phyloP scores from a whole-genome alignment of 2,888 invertebrate genomes.

The Copidosoma aretas region DNA sequence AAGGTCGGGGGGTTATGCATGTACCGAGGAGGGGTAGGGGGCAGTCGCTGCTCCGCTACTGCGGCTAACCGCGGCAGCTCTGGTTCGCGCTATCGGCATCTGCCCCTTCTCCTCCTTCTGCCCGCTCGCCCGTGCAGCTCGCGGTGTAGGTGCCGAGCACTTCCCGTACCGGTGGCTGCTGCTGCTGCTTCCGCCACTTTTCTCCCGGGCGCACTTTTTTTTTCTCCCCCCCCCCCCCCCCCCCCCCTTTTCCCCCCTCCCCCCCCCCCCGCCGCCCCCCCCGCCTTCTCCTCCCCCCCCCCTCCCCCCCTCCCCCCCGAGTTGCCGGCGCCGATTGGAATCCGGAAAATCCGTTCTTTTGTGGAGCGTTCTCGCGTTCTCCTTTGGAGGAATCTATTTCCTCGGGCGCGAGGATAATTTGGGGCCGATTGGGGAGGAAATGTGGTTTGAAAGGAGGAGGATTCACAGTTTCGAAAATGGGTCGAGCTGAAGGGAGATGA shows the following conservation, averaged over 20 bases:
- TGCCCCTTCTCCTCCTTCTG: neutral
- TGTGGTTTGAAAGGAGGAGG: too few species aligned
- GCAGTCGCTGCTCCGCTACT: conserved; percentile 47
- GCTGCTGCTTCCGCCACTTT: conserved; percentile 58
- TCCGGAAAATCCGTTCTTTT: conserved; percentile 3
- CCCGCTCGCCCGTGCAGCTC: conserved; percentile 55
- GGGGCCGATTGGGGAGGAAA: too few species aligned
- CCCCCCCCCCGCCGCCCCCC: neutral
- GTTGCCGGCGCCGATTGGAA: conserved; percentile 18
- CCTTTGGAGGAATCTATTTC: neutral
- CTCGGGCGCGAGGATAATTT: neutral
- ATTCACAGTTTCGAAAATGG: too few species aligned
- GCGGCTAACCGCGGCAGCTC: too few species aligned
- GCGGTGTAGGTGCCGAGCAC: neutral
- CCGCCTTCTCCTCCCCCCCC: conserved; percentile 5
- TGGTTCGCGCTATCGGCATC: too few species aligned
- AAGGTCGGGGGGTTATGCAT: neutral
- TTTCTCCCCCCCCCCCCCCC: neutral
- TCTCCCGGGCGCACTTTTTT: neutral
- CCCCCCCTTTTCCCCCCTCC: conserved; percentile 6
- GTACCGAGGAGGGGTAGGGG: conserved; percentile 38
- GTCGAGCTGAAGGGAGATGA: too few species aligned
- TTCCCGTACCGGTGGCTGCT: conserved; percentile 46
- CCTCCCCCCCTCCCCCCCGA: neutral
- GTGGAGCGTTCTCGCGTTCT: neutral